phyloP scores from a whole-genome alignment of 1,140 invertebrate species.

The Hormaphis cornu region DNA sequence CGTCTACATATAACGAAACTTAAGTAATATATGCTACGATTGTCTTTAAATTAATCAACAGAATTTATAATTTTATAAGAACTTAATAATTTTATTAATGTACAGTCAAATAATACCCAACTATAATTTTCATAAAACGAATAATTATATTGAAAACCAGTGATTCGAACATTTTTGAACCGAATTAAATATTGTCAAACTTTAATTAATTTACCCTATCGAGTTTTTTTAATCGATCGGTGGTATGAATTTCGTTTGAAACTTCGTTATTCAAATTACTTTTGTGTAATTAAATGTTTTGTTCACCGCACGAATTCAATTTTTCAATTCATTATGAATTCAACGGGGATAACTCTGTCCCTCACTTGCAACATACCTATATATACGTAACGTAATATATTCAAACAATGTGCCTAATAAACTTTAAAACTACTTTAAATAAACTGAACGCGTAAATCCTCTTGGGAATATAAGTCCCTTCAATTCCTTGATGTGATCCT shows the following conservation, averaged over 20 bases:
- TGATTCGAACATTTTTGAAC: no score
- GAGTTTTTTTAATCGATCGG: not conserved
- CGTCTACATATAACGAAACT: no score
- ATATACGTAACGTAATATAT: no score
- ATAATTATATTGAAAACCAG: no score
- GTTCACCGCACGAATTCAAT: not conserved
- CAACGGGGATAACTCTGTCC: not conserved
- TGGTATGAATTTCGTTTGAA: not conserved
- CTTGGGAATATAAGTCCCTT: not conserved
- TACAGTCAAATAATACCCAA: not conserved
- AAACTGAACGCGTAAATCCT: not conserved
- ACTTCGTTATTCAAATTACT: not conserved
- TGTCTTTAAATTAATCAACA: no score
- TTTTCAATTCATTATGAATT: not conserved
- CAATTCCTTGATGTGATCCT: no score
- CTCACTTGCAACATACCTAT: no score
- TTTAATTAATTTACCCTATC: not conserved
- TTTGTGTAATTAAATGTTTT: conserved; percentile 1
- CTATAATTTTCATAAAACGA: not conserved
- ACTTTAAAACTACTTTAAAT: conserved; percentile 2
- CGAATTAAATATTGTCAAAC: no score
- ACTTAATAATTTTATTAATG: no score
- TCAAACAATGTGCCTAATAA: not conserved
- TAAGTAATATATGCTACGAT: no score
- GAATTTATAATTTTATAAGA: no score